Conservation (phyloP, 2,797 vertebrate genomes). For the Peromyscus melanophrys region DNA sequence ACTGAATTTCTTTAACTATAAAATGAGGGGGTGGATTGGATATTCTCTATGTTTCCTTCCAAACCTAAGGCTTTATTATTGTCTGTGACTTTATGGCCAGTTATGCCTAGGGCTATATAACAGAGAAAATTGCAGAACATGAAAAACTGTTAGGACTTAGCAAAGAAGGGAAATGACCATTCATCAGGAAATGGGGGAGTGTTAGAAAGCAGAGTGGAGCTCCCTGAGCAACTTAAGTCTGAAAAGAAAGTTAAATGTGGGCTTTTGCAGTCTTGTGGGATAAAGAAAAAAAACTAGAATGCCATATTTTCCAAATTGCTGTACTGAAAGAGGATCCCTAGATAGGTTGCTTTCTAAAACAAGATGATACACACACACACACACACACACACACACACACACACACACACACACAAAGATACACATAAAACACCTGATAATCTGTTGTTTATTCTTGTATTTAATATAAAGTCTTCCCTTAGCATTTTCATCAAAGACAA, state of each 20-base stretch:
- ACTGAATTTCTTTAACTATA: constrained; percentile 66
- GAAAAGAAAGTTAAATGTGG: constrained; percentile 67
- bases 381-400: background rate
- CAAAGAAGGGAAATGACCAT: constrained; percentile 77
- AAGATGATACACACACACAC: background rate
- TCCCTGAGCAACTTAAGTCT: constrained; percentile 63
- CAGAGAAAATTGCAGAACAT: constrained; percentile 66
- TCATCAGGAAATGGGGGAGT: constrained; percentile 76
- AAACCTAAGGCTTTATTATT: constrained; percentile 64
- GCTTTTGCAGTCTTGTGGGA: background rate
- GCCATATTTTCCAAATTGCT: background rate
- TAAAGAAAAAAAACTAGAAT: constrained; percentile 48
- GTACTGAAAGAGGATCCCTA: constrained; percentile 5
- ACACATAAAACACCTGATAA: background rate
- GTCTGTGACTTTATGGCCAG: constrained; percentile 68
- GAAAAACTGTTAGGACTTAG: constrained; percentile 70
- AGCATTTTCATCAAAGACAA: background rate
- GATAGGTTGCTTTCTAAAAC: constrained; percentile 7
- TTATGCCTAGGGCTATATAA: constrained; percentile 65
- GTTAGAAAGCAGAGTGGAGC: constrained; percentile 55
- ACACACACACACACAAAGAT: background rate
- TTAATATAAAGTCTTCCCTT: background rate
- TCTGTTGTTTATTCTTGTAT: background rate
- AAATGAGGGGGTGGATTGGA: constrained; percentile 19
- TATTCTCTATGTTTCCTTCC: constrained; percentile 45